Evolutionary conservation across 1,140 invertebrate species (phyloP), one percentile per base, ranked within the genome.

Genomic region (Drosophila virilis): DNA sequence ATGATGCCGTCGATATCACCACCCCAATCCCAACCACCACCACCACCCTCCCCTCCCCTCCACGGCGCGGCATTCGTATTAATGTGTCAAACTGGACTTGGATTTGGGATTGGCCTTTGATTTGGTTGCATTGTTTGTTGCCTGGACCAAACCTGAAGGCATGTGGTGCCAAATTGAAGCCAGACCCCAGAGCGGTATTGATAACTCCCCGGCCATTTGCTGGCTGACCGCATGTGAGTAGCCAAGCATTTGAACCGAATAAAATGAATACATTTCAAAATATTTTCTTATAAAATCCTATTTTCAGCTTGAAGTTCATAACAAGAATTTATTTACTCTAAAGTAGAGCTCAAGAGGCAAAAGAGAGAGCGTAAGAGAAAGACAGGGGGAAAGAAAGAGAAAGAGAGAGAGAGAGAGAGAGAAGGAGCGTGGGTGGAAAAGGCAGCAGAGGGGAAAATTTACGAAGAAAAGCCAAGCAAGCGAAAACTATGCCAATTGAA

Each of bases 401-500:
- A n/a, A 22, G 10, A 22, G 22, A 10, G 12, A 3, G 17, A 7
- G 9, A 40, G 37, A 17, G 43, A 17, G 32, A 13, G 62, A 13
- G 17, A 17, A 1, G 7, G 45, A 9, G 17, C 51, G 46, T 12
- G 17, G 5, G 37, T 35, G 33, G 8, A 22, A n/a, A 57, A 57
- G n/a, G 22, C 4, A 28, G 17, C 9, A 17, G 28, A 28, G 50
- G 17, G 40, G 1, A 40, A 28, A 13, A 40, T 12, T 40, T 40
- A 10, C 37, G 40, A 43, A n/a, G 37, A 37, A 65, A 65, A 73
- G 33, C 45, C 74, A 82, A 79, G 80, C 66, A 79, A 72, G 80
- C 80, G 80, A 79, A 84, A 83, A 72, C 71, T 76, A 69, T 84
- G 80, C 80, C 80, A 83, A 83, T 83, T 83, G 76, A 84, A 79